These are phyloP conservation scores for Pachycephala philippinensis DNA, from an alignment of 2,113 vertebrate genomes.

Conservation along the genomic window DNA sequence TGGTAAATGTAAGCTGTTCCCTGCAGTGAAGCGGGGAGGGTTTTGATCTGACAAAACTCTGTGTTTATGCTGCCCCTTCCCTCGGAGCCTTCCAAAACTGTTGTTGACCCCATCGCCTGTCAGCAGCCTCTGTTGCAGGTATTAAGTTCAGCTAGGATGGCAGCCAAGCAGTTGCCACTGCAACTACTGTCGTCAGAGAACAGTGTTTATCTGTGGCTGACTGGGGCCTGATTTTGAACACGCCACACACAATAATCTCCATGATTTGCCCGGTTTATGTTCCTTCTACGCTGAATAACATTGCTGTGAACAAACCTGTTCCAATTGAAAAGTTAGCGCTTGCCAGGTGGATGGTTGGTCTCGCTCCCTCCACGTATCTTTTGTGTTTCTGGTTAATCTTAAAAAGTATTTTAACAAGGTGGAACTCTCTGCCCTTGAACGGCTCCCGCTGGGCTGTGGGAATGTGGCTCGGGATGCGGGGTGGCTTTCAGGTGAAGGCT, in stretches of 20 bases:
- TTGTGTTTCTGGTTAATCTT: background rate
- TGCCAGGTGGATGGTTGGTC: background rate
- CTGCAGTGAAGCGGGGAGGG: fast-evolving
- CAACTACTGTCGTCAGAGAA: slow-evolving; percentile 31
- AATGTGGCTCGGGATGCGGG: background rate
- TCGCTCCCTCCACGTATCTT: background rate
- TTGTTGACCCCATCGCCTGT: background rate
- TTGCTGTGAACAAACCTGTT: background rate
- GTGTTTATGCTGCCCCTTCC: background rate
- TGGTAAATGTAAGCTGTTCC: background rate
- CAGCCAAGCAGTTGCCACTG: slow-evolving; percentile 45
- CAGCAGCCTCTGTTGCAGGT: slow-evolving; percentile 21
- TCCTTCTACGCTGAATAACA: background rate
- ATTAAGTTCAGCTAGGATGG: slow-evolving; percentile 55
- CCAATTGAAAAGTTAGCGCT: background rate
- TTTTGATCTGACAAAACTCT: background rate
- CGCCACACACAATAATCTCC: background rate
- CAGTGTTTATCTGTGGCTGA: slow-evolving; percentile 22
- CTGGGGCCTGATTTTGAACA: background rate
- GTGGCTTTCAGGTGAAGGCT: background rate
- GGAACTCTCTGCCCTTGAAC: background rate
- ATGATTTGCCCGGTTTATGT: background rate
- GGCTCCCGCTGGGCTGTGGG: background rate
- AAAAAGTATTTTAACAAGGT: background rate
- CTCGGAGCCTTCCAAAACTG: background rate